A percentile compares a stretch with the other conserved stretches of the same genome.
phyloP scores from a whole-genome alignment of 2,797 vertebrate genomes.

The Spinus pinus region DNA sequence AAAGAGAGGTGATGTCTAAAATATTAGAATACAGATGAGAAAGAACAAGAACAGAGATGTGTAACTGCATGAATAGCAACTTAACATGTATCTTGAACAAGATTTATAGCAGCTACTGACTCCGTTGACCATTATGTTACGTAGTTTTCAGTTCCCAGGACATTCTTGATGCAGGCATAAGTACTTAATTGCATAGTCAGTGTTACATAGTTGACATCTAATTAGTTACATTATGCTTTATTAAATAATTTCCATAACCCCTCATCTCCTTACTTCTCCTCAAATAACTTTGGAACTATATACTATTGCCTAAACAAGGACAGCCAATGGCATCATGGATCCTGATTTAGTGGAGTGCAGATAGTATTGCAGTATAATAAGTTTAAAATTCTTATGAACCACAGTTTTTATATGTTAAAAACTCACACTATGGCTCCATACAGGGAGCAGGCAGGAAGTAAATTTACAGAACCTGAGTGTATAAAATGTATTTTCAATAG shows the following conservation, averaged over 20 bases:
- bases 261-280: not conserved
- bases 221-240: not conserved
- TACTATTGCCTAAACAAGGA: not conserved
- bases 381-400: not conserved
- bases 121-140: rapidly evolving
- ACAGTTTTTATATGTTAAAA: not conserved
- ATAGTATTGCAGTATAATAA: not conserved
- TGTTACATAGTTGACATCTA: not conserved
- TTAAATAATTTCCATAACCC: not conserved
- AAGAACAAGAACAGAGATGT: not conserved
- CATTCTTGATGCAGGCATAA: not conserved
- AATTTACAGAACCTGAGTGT: not conserved
- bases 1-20: not conserved
- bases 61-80: not conserved
- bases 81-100: not conserved
- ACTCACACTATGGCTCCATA: too few species aligned
- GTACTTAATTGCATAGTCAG: not conserved
- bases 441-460: not conserved
- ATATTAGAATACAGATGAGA: not conserved
- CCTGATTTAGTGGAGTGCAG: not conserved
- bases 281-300: not conserved
- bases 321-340: not conserved
- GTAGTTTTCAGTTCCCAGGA: not conserved
- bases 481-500: not conserved
- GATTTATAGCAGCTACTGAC: not conserved